Conservation (phyloP, 1,140 invertebrate genomes). For the Diploscapter pachys region DNA sequence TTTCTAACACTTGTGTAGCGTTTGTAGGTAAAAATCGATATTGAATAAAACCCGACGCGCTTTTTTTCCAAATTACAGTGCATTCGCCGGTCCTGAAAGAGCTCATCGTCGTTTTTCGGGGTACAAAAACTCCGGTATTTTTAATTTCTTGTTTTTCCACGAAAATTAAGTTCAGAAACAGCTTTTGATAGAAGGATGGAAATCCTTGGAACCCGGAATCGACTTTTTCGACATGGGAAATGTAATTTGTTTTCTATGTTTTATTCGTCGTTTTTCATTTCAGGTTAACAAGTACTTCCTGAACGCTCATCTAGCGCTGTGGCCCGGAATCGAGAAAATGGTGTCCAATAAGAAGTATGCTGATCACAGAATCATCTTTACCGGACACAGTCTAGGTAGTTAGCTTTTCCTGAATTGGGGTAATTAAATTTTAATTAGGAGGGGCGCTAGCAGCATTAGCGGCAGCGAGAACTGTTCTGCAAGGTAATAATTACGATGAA, state of each 20-base stretch:
- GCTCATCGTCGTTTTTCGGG: constrained; percentile 35
- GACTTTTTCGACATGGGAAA: constrained; percentile 39
- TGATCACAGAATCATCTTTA: constrained; percentile 8
- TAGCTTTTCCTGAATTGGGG: no score
- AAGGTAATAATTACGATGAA: constrained; percentile 5
- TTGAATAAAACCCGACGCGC: no score
- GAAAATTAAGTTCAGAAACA: constrained; percentile 24
- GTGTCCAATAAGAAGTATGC: constrained; percentile 27
- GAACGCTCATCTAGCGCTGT: constrained; percentile 27
- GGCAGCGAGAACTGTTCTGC: constrained; percentile 27
- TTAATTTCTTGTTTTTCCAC: background rate
- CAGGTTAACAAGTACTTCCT: constrained; percentile 38
- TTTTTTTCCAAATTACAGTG: no score
- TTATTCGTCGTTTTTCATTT: background rate
- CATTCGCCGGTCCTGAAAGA: no score
- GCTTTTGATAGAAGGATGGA: constrained; percentile 37
- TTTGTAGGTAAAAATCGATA: no score
- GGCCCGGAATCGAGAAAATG: constrained; percentile 19
- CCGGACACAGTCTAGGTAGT: no score
- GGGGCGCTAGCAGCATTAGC: constrained; percentile 32
- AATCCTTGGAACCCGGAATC: constrained; percentile 12
- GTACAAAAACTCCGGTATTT: constrained; percentile 32
- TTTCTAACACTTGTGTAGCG: no score
- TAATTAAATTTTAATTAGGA: constrained; percentile 33
- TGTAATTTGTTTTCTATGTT: constrained; percentile 3